A percentile compares a stretch with the other conserved stretches of the same genome.
phyloP scores from a whole-genome alignment of 2,888 invertebrate genomes.

The Matsumyia berberina region DNA sequence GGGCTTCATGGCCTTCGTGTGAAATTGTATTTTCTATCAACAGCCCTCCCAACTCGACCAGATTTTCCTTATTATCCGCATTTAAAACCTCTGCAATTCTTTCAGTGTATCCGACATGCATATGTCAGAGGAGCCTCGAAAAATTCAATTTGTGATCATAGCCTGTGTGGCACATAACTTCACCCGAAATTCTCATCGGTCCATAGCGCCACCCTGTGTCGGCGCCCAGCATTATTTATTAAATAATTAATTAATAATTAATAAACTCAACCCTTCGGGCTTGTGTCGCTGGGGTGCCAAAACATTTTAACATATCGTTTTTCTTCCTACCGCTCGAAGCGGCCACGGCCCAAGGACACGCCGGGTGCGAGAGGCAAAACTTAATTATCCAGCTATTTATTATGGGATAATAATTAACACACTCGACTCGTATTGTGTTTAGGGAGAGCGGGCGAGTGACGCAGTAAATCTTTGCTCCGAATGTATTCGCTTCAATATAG shows the following conservation, averaged over 20 bases:
- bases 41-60: too few relatives aligned
- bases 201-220: background rate
- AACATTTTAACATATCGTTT: constrained; percentile 70
- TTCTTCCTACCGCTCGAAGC: constrained; percentile 28
- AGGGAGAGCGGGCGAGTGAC: constrained; percentile 63
- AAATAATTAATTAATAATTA: constrained; percentile 77
- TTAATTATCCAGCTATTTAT: constrained; percentile 76
- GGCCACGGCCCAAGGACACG: constrained; percentile 35
- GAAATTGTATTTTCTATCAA: too few relatives aligned
- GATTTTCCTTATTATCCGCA: too few relatives aligned
- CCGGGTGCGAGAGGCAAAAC: constrained; percentile 49
- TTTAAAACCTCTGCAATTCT: background rate
- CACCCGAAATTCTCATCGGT: constrained; percentile 1
- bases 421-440: constrained; percentile 65
- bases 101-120: constrained; percentile 33
- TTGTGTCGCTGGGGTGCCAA: constrained; percentile 60
- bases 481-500: constrained; percentile 56
- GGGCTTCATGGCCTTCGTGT: too few relatives aligned
- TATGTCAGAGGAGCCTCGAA: background rate
- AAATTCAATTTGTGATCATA: constrained; percentile 61
- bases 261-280: constrained; percentile 72
- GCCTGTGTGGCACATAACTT: constrained; percentile 40
- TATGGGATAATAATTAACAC: constrained; percentile 76
- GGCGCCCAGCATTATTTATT: constrained; percentile 68
- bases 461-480: constrained; percentile 69